Conservation (phyloP, 2,113 vertebrate genomes). For the Nipponia nippon region DNA sequence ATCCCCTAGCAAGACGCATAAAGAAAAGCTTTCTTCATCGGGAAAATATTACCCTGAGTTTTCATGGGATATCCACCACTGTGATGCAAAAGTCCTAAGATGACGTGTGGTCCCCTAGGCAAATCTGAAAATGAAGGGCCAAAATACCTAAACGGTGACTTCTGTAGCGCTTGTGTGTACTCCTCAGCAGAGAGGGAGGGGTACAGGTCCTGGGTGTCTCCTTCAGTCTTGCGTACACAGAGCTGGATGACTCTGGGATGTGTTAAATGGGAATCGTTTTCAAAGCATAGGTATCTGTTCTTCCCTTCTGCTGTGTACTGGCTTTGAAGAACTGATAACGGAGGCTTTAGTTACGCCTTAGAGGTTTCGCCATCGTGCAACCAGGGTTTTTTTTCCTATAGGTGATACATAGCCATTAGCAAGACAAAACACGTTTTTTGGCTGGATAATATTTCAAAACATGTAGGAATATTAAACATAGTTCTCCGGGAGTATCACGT, state of each 20-base stretch:
- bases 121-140: background rate
- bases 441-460: slow-evolving; percentile 33
- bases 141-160: background rate
- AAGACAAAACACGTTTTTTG: slow-evolving; percentile 6
- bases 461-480: background rate
- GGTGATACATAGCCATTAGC: background rate
- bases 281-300: background rate
- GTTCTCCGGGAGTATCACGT: background rate
- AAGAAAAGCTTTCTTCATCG: background rate
- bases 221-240: background rate
- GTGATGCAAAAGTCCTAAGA: background rate
- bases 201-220: background rate
- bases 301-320: background rate
- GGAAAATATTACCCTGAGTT: background rate
- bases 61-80: background rate
- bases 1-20: background rate
- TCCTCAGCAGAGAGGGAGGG: background rate
- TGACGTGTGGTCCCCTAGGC: background rate
- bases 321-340: background rate
- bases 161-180: background rate
- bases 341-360: background rate
- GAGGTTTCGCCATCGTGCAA: background rate
- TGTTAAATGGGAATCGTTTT: background rate
- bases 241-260: background rate
- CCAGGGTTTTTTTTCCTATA: background rate